Base-by-base conservation (phyloP, 2,888 invertebrate genomes). In the Lepeophtheirus nordmannii region DNA sequence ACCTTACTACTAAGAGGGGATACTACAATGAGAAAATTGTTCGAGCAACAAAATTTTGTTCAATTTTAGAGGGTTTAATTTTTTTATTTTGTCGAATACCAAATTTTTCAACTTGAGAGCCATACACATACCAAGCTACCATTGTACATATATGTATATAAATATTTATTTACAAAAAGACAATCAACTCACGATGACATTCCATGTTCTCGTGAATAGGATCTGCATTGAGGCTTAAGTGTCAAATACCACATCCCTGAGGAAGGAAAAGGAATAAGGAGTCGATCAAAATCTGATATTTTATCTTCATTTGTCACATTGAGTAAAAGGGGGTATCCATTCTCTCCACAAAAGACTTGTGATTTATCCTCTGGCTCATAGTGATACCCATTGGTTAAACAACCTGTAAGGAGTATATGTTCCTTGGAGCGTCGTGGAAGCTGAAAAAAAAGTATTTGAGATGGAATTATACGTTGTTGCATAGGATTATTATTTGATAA, bases 201-300 rank as follows among this genome's bases (percentile, higher is more conserved):
- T 46, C 53, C 53, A n/a, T 5, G 53, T 46, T 46, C 53, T 46
- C 53, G 53, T 17, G 14, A 17, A 17, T 46, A 46, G 17, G 53
- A 46, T 14, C 17, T 74, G 71, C 87, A 88, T 72, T 84, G 85
- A 62, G 87, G 76, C 60, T 82, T 81, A 69, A 89, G 76, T 1
- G 85, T 84, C 20, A 89, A 74, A 76, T 85, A 88, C 89, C 90
- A 92, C 46, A 77, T 77, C 0, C 91, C 91, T 39, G 85, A 82
- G 71, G 89, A 88, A 0, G 91, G 91, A 72, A 83, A 92, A 0
- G 91, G 91, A 62, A 84, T 78, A 81, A 69, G 79, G 76, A 69
- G 76, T 76, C 11, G 65, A n/a, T 46, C 23, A 56, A 63, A 22
- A 23, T 38, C 53, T 30, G 63, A 53, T 9, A n/a, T 38, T 53